phyloP scores from a whole-genome alignment of 2,113 vertebrate genomes.

The Gasterosteus nipponicus region DNA sequence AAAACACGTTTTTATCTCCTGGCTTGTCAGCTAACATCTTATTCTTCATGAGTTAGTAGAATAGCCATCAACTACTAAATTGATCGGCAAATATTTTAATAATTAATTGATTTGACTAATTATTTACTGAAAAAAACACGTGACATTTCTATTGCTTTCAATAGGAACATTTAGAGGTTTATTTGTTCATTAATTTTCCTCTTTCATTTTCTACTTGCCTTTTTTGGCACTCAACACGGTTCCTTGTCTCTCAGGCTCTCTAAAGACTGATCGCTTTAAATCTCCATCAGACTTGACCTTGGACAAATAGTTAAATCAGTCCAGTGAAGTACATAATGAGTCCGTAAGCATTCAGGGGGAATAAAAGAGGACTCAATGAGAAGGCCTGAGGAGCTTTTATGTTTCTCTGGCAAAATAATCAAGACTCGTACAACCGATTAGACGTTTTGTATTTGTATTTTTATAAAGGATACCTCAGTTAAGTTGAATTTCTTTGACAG shows the following conservation, averaged over 20 bases:
- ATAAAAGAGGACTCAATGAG: conserved; percentile 68
- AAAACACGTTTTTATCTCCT: conserved; percentile 21
- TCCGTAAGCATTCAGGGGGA: conserved; percentile 82
- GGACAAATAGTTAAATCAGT: conserved; percentile 78
- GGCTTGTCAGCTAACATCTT: conserved; percentile 21
- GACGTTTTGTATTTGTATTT: conserved; percentile 40
- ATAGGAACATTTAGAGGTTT: not conserved
- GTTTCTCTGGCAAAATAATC: conserved; percentile 61
- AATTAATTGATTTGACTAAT: not conserved
- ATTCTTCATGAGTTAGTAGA: not conserved
- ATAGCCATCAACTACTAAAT: not conserved
- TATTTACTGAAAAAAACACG: not conserved
- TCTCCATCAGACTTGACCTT: conserved; percentile 81
- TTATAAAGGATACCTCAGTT: not conserved
- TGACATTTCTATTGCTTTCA: not conserved
- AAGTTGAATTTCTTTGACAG: not conserved
- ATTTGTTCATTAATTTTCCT: not conserved
- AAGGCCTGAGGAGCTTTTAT: conserved; percentile 70
- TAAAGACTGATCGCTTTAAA: conserved; percentile 76
- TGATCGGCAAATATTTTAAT: not conserved
- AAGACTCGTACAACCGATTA: conserved; percentile 62
- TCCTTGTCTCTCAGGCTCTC: conserved; percentile 60
- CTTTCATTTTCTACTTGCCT: conserved; percentile 24
- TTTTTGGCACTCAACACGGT: conserved; percentile 46
- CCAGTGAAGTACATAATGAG: conserved; percentile 80